Conservation (phyloP, 2,888 invertebrate genomes). For the Slavum lentiscoides region DNA sequence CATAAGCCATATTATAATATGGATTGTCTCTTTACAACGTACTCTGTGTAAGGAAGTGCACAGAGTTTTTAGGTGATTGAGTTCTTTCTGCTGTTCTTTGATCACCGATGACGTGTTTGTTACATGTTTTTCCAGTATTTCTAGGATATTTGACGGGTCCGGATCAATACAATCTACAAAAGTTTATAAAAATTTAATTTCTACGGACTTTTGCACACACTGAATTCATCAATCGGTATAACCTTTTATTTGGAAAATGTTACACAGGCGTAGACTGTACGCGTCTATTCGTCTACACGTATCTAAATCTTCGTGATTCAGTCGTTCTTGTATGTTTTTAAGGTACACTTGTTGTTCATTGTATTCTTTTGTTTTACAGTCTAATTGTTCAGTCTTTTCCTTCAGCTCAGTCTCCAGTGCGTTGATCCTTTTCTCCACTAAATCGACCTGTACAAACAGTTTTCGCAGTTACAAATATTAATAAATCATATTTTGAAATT, state of each 20-base stretch:
- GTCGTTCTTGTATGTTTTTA: constrained; percentile 37
- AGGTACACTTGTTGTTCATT: constrained; percentile 48
- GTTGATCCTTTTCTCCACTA: constrained; percentile 41
- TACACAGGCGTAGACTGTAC: constrained; percentile 36
- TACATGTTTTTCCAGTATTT: constrained; percentile 64
- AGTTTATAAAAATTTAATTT: not conserved
- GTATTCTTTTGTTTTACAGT: constrained; percentile 43
- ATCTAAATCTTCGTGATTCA: constrained; percentile 41
- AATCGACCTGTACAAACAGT: constrained; percentile 27
- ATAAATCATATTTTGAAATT: no score
- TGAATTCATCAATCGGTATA: not conserved
- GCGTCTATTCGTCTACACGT: constrained; percentile 31
- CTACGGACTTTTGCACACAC: no score
- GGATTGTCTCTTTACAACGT: constrained; percentile 58
- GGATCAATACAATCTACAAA: constrained; percentile 45
- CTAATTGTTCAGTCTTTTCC: constrained; percentile 53
- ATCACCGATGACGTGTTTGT: constrained; percentile 72
- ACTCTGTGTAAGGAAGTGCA: constrained; percentile 74
- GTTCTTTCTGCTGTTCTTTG: constrained; percentile 75
- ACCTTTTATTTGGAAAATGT: constrained; percentile 39
- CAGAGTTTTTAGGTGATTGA: constrained; percentile 70
- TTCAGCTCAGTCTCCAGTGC: constrained; percentile 50
- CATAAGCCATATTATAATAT: constrained; percentile 38
- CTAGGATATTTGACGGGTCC: constrained; percentile 53
- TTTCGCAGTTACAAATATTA: no score